These are phyloP conservation scores for Vespertilio murinus DNA, from an alignment of 2,797 vertebrate genomes.

Conservation along the genomic window DNA sequence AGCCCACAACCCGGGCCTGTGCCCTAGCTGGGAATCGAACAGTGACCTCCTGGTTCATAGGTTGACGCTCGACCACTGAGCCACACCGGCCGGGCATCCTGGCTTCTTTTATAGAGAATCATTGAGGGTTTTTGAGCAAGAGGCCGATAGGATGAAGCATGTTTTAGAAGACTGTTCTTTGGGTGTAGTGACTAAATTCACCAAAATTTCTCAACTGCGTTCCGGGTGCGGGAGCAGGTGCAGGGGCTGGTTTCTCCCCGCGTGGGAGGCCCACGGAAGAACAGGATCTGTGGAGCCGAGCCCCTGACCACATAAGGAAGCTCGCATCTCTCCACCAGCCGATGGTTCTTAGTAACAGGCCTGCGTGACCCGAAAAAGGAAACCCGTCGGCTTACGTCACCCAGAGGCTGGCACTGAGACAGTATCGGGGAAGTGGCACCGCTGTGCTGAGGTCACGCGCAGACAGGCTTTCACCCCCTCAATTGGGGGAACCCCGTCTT, in stretches of 20 bases:
- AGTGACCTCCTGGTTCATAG: too few species aligned
- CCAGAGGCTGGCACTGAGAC: not conserved
- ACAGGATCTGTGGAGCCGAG: not conserved
- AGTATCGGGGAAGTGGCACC: not conserved
- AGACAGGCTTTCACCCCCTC: not conserved
- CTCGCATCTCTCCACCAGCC: not conserved
- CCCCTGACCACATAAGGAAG: not conserved
- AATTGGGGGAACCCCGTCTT: accelerated
- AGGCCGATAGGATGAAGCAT: not conserved
- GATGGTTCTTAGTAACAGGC: not conserved
- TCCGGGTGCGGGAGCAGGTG: not conserved
- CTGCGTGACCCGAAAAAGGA: not conserved
- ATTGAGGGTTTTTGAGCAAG: not conserved
- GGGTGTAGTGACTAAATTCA: not conserved
- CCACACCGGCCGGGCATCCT: accelerated
- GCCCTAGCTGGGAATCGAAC: too few species aligned
- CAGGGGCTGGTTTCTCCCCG: accelerated
- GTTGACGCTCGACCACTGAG: too few species aligned
- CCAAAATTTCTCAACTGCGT: accelerated
- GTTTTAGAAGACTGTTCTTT: not conserved
- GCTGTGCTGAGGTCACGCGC: not conserved
- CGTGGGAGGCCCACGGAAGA: not conserved
- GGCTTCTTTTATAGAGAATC: not conserved
- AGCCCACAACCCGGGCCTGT: too few species aligned
- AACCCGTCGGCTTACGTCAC: not conserved